These are phyloP conservation scores for Laticauda colubrina DNA, from an alignment of 2,113 vertebrate species.

Conservation along the genomic window DNA sequence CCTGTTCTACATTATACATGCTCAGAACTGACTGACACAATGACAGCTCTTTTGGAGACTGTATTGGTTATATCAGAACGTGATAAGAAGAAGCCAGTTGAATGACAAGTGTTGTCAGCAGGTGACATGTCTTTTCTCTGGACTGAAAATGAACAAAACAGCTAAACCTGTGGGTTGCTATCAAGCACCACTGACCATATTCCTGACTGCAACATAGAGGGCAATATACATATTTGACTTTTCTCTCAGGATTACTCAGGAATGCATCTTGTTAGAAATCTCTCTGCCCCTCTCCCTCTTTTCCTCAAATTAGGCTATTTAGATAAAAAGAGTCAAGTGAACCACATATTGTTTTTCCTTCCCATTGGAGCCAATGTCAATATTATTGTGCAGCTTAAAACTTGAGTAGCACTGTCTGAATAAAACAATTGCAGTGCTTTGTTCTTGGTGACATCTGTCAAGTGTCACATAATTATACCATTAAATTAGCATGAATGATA, in stretches of 20 bases:
- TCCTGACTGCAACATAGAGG: background rate
- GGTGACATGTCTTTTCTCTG: background rate
- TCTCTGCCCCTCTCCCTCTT: background rate
- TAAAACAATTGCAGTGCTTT: background rate
- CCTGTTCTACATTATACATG: constrained; percentile 6
- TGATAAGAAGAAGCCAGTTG: background rate
- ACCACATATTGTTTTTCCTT: background rate
- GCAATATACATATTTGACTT: background rate
- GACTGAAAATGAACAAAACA: background rate
- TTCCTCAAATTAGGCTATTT: background rate
- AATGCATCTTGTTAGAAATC: background rate
- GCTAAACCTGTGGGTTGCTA: background rate
- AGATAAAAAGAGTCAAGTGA: background rate
- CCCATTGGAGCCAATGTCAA: background rate
- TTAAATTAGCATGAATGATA: constrained; percentile 1
- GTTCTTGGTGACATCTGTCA: background rate
- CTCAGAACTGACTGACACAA: background rate
- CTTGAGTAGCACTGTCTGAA: background rate
- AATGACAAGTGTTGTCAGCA: background rate
- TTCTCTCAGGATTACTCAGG: background rate
- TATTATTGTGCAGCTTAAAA: background rate
- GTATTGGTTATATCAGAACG: background rate
- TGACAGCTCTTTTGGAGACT: background rate
- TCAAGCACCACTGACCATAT: background rate
- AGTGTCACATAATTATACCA: constrained; percentile 6